Percentiles rank a stretch among this genome's conserved stretches.
phyloP scores from a whole-genome alignment of 1,140 invertebrate species.

The Steinernema khuongi region DNA sequence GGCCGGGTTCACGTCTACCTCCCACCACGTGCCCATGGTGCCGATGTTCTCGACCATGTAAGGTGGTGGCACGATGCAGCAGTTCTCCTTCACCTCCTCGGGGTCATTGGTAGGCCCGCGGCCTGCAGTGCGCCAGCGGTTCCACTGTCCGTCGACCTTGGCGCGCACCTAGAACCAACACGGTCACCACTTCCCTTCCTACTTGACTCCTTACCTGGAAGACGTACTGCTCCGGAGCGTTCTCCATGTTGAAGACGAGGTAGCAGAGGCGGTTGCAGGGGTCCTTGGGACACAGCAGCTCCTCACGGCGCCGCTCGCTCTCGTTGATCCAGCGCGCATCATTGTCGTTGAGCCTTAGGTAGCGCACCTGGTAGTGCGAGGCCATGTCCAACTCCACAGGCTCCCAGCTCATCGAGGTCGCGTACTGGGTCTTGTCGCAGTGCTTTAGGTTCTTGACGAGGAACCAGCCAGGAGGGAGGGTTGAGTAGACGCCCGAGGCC shows the following conservation, averaged over 20 bases:
- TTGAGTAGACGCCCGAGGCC: slow-evolving; percentile 57
- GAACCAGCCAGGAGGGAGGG: slow-evolving; percentile 57
- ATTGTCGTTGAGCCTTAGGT: slow-evolving; percentile 45
- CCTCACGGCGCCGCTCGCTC: slow-evolving; percentile 44
- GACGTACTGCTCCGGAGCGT: slow-evolving; percentile 51
- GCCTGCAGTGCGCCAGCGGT: slow-evolving; percentile 55
- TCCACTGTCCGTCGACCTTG: slow-evolving; percentile 57
- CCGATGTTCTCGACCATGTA: slow-evolving; percentile 57
- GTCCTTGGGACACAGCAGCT: slow-evolving; percentile 57
- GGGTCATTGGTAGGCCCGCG: slow-evolving; percentile 42
- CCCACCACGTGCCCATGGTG: slow-evolving; percentile 49
- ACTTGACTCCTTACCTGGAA: slow-evolving; percentile 42
- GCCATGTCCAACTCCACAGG: slow-evolving; percentile 52
- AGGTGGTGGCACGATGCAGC: slow-evolving; percentile 57
- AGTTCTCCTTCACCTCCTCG: slow-evolving; percentile 49
- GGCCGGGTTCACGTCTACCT: slow-evolving; percentile 51
- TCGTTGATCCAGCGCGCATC: slow-evolving; percentile 43
- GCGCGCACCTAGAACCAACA: slow-evolving; percentile 53
- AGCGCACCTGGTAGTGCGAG: slow-evolving; percentile 56
- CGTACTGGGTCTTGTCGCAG: slow-evolving; percentile 53
- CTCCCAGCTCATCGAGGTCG: slow-evolving; percentile 57
- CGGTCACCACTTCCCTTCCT: background rate
- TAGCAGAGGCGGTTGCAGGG: slow-evolving; percentile 52
- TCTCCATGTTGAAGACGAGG: slow-evolving; percentile 54
- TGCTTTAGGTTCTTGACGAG: slow-evolving; percentile 54